Base-by-base conservation (phyloP, 2,888 invertebrate species). In the Cephus nigrinus region DNA sequence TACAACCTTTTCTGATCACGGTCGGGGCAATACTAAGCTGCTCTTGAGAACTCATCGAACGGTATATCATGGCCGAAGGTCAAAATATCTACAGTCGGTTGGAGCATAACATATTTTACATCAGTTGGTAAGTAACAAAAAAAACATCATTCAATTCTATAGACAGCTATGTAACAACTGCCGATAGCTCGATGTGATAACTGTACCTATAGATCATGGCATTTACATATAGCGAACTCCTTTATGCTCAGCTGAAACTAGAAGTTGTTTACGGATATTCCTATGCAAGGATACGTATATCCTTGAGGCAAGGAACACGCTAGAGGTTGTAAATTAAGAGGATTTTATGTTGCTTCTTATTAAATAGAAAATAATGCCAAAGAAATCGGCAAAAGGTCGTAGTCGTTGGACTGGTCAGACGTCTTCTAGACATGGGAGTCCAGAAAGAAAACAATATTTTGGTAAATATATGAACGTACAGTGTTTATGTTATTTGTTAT, bases 391-490 rank as follows among this genome's bases (percentile, higher is more conserved):
- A 31, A 71, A 33, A 71, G 71, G 71, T 15, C 71, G 33, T 71
- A 23, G 9, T 15, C 12, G 33, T 31, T 23, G 71, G 33, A 11
- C 32, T 71, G 71, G 71, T 23, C 31, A 33, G 33, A 33, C 33
- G 3, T 33, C 71, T 71, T 33, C 31, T 71, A 71, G 33, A 71
- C 71, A 33, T 32, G 71, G 15, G 12, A 71, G 33, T 71, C 32
- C 71, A 71, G 71, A 71, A 32, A 71, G 33, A 9, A 71, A 71
- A 31, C 71, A 71, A 33, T 71, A 32, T 71, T 71, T 71, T 33
- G 71, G 71, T 71, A 32, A 33, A 33, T 71, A 32, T 71, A 9
- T 55, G 23, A 55, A 55, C 23, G 9, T 55, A 23, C 23, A 55
- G 55, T 55, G 55, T 55, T 55, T 55, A 55, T 55, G 5, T 55